These are phyloP conservation scores for Himalopsyche japonica DNA, from an alignment of 2,888 invertebrate species.

Conservation along the genomic window DNA sequence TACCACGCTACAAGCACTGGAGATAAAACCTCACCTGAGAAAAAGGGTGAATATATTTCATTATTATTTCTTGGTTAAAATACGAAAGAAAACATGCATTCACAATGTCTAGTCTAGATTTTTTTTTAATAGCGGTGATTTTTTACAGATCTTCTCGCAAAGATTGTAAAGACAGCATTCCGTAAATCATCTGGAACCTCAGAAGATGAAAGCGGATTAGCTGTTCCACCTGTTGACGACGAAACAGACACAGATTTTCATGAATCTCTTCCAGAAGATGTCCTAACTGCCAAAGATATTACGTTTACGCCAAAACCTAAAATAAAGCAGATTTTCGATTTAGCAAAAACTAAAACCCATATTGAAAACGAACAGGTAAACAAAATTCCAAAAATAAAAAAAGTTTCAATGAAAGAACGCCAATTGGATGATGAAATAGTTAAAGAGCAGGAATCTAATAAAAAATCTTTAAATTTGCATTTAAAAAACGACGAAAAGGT, in stretches of 20 bases:
- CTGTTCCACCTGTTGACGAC: conserved; percentile 57
- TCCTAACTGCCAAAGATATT: conserved; percentile 60
- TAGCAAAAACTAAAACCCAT: neutral
- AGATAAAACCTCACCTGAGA: conserved; percentile 47
- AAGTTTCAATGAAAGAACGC: conserved; percentile 32
- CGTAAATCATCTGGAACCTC: conserved; percentile 63
- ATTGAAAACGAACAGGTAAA: conserved; percentile 1
- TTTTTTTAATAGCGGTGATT: neutral
- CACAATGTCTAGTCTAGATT: neutral
- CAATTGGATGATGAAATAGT: conserved; percentile 33
- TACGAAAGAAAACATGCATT: neutral
- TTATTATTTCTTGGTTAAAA: conserved; percentile 13
- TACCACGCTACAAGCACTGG: conserved; percentile 41
- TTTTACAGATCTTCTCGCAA: conserved; percentile 57
- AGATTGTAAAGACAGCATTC: conserved; percentile 62
- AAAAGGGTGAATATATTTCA: conserved; percentile 47
- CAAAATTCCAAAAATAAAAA: conserved; percentile 38
- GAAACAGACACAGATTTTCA: conserved; percentile 74
- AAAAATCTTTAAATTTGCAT: neutral
- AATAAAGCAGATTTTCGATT: neutral
- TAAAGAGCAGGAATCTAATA: neutral
- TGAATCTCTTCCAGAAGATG: conserved; percentile 68
- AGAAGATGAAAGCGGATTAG: conserved; percentile 55
- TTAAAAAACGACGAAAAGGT: neutral
- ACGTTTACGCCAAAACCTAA: conserved; percentile 44